Percentiles rank a stretch among this genome's conserved stretches.
These are phyloP conservation scores for Zaprionus gabonicus DNA, from an alignment of 1,140 invertebrate species.

Conservation along the genomic window DNA sequence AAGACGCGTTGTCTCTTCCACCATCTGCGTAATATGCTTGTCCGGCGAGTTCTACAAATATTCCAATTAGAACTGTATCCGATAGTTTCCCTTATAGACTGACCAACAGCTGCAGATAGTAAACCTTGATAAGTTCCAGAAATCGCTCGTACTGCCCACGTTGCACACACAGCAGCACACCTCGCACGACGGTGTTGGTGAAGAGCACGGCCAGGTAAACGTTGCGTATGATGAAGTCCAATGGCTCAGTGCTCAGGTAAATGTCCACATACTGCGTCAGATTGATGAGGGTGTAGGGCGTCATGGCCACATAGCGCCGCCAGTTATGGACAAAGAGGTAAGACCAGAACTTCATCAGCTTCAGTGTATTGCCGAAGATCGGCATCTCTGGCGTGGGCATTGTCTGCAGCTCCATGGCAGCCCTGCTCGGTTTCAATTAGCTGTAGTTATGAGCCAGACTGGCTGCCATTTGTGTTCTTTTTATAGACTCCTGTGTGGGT, in stretches of 20 bases:
- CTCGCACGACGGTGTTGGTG: slow-evolving; percentile 65
- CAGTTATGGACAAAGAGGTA: slow-evolving; percentile 75
- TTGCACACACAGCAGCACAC: slow-evolving; percentile 59
- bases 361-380: slow-evolving; percentile 64
- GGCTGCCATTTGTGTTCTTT: not conserved
- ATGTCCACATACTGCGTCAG: slow-evolving; percentile 74
- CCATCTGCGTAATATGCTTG: slow-evolving; percentile 17
- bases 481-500: slow-evolving; percentile 11
- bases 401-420: slow-evolving; percentile 43
- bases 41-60: slow-evolving; percentile 42
- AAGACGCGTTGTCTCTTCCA: slow-evolving; percentile 55
- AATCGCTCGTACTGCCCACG: slow-evolving; percentile 2
- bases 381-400: slow-evolving; percentile 70
- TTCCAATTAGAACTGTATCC: not conserved
- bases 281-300: slow-evolving; percentile 64
- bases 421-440: not conserved
- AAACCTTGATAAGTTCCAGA: slow-evolving; percentile 1
- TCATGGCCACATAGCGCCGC: slow-evolving; percentile 70
- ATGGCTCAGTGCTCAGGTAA: slow-evolving; percentile 65
- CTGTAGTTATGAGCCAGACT: slow-evolving; percentile 15
- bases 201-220: slow-evolving; percentile 72
- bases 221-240: slow-evolving; percentile 75
- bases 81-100: not conserved
- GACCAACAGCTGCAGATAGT: slow-evolving; percentile 23
- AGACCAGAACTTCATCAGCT: slow-evolving; percentile 77